Evolutionary conservation across 2,113 vertebrate species (phyloP), one percentile per base, ranked within the genome.

Genomic region (Ophthalmolycus amberensis): DNA sequence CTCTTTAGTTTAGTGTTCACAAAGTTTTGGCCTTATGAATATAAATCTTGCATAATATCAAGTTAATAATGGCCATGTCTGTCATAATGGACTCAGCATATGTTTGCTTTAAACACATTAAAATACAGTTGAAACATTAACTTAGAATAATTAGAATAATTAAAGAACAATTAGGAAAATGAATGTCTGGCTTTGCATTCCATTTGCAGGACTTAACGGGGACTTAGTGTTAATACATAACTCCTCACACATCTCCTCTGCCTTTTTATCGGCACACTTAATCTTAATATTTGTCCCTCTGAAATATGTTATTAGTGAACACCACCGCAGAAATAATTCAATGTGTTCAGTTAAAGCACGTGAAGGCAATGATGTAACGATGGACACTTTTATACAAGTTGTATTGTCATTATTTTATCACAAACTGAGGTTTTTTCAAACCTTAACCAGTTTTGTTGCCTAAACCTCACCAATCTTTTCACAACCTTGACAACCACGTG

Each of bases 1-100:
- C 54, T 66, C 37, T 72, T 77, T 75, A 69, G 75, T 76, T 72
- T 8, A 83, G 42, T 63, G 11, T 65, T 70, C 54, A 40, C 52
- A 22, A 18, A 66, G 54, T 77, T 77, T 69, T 38, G 22, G 22
- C 64, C 67, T 44, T 38, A 1, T 54, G 58, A 69, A 40, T 56
- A 16, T 38, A 32, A 72, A 80, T 78, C 2, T 0, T 6, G 44
- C 22, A 32, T 64, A 44, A 56, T 65, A 52, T 59, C 59, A 2
- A 38, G 77, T 18, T 52, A 12, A 87, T 79, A 52, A 54, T 9
- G n/a, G 20, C 16, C 10, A 27, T 32, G n/a, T 44, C 5, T 76
- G 56, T 46, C 50, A 18, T 42, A 73, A 64, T 76, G 32, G 25
- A 40, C 60, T 4, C 0, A 9, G 4, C 37, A 44, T 15, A 44